phyloP scores from a whole-genome alignment of 2,888 invertebrate species.

The Atrina japonica region DNA sequence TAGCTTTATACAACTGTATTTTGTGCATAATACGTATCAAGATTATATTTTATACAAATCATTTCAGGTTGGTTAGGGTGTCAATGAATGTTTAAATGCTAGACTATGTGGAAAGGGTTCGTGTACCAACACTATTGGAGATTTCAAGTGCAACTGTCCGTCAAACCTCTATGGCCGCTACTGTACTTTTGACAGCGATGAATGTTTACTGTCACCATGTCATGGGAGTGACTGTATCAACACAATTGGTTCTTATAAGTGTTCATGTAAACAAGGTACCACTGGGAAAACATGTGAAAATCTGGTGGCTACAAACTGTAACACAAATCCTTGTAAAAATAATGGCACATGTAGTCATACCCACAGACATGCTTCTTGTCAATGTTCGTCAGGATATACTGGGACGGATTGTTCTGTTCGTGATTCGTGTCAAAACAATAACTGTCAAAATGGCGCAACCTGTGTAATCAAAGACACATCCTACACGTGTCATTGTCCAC shows the following conservation, averaged over 20 bases:
- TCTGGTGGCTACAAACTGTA: background rate
- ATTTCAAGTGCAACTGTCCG: constrained; percentile 20
- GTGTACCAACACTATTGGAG: constrained; percentile 18
- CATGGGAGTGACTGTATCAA: constrained; percentile 14
- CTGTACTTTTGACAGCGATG: constrained; percentile 22
- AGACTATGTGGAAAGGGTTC: constrained; percentile 13
- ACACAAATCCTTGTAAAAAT: background rate
- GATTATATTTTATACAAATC: too few relatives aligned
- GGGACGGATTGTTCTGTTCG: constrained; percentile 29
- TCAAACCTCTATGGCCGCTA: constrained; percentile 11
- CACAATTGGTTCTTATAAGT: constrained; percentile 9
- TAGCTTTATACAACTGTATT: too few relatives aligned
- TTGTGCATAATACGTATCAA: too few relatives aligned
- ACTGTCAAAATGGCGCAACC: constrained; percentile 52
- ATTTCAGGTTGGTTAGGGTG: constrained; percentile 15
- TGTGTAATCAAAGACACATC: constrained; percentile 41
- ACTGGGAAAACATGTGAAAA: constrained; percentile 26
- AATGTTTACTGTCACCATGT: constrained; percentile 23
- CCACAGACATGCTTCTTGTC: background rate
- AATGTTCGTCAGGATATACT: background rate
- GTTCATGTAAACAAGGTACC: constrained; percentile 26
- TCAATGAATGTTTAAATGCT: constrained; percentile 12
- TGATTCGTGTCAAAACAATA: constrained; percentile 47
- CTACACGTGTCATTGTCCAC: constrained; percentile 14
- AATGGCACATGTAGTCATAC: constrained; percentile 10